These are phyloP conservation scores for Poeciliopsis infans DNA, from an alignment of 2,797 vertebrate species.

Conservation along the genomic window DNA sequence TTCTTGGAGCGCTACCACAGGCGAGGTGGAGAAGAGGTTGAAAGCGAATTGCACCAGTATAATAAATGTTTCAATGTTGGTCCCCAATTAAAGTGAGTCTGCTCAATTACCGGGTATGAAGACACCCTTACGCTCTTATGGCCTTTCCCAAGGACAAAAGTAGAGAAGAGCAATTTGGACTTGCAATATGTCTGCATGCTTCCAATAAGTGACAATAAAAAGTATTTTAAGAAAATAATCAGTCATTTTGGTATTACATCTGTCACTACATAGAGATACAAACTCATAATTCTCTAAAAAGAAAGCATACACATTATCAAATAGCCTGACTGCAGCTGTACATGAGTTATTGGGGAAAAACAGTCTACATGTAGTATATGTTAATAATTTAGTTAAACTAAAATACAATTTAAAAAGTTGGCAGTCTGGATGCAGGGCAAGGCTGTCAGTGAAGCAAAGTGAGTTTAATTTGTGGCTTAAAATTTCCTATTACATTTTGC, in stretches of 20 bases:
- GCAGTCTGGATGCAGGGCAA: conserved; percentile 44
- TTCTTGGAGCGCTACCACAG: too few relatives aligned
- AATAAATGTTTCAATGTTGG: too few relatives aligned
- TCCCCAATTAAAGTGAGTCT: too few relatives aligned
- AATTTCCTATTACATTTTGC: conserved; percentile 24
- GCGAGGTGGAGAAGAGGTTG: too few relatives aligned
- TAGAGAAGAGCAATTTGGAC: background rate
- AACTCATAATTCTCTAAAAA: background rate
- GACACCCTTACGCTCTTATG: background rate
- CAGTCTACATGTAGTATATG: background rate
- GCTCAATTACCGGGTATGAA: too few relatives aligned
- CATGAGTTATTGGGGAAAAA: background rate
- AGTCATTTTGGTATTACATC: background rate
- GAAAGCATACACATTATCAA: background rate
- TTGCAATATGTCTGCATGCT: background rate
- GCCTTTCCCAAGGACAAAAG: background rate
- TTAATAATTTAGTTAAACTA: background rate
- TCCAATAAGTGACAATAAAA: background rate
- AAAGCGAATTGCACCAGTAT: too few relatives aligned
- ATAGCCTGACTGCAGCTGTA: background rate
- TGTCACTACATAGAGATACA: background rate
- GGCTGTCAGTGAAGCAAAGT: background rate
- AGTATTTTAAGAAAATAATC: background rate
- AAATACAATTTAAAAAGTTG: background rate
- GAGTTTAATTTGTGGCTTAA: conserved; percentile 6